phyloP scores from a whole-genome alignment of 2,888 invertebrate species.

The Epinotia demarniana region DNA sequence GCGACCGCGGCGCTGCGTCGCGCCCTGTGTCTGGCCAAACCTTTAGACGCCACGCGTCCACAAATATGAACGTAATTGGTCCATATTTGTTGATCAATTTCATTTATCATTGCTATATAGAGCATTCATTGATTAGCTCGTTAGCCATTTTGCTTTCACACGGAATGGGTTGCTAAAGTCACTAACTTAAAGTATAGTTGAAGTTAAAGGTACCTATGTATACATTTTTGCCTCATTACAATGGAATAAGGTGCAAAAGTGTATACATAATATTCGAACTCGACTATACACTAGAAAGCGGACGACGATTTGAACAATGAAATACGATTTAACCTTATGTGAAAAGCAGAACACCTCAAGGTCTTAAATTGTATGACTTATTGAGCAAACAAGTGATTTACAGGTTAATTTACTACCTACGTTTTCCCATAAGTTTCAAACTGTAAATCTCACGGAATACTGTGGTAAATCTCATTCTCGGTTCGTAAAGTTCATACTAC shows the following conservation, averaged over 20 bases:
- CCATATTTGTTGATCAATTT: neutral
- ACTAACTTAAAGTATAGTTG: too few relatives aligned
- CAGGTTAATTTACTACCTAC: neutral
- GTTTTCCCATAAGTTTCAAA: neutral
- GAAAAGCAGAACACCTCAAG: neutral
- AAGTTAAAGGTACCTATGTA: too few relatives aligned
- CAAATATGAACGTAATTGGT: neutral
- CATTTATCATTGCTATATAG: neutral
- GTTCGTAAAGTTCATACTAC: neutral
- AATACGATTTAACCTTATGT: neutral
- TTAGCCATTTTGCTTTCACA: neutral
- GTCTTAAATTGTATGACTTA: neutral
- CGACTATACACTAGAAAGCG: neutral
- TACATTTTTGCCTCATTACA: too few relatives aligned
- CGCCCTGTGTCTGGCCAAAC: too few relatives aligned
- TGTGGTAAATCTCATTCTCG: neutral
- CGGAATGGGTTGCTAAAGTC: neutral
- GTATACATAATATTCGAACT: too few relatives aligned
- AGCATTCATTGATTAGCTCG: neutral
- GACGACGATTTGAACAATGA: neutral
- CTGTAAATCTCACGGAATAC: neutral
- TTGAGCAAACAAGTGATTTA: neutral
- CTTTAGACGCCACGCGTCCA: slow-evolving; percentile 12
- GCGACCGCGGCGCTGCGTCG: too few relatives aligned
- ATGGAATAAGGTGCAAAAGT: too few relatives aligned